These are phyloP conservation scores for Sarcophaga subvicina DNA, from an alignment of 2,888 invertebrate species.

Conservation along the genomic window DNA sequence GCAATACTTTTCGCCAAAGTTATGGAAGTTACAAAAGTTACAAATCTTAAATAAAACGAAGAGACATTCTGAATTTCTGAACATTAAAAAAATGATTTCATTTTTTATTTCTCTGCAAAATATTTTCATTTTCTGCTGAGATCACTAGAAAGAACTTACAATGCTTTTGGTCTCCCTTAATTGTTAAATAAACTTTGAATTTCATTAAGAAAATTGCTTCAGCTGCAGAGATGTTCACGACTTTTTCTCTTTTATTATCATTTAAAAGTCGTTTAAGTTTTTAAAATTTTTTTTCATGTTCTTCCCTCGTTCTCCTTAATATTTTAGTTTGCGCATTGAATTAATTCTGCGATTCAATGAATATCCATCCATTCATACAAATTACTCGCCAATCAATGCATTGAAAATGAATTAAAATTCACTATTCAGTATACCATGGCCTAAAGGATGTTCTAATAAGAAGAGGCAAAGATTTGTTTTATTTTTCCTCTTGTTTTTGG, in stretches of 20 bases:
- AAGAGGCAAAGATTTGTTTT: slow-evolving; percentile 2
- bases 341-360: too few species aligned
- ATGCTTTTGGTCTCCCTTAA: slow-evolving; percentile 25
- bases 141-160: background rate
- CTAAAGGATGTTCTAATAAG: background rate
- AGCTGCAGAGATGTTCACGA: background rate
- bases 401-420: slow-evolving; percentile 2
- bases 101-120: too few species aligned
- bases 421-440: background rate
- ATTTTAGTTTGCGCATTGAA: too few species aligned
- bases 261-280: background rate
- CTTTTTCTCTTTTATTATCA: too few species aligned
- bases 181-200: slow-evolving; percentile 29
- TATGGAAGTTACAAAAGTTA: too few species aligned
- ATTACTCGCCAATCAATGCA: background rate
- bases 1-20: too few species aligned
- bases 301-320: too few species aligned
- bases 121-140: background rate
- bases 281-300: too few species aligned
- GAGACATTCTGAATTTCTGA: too few species aligned
- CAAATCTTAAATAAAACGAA: too few species aligned
- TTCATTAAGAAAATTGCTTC: slow-evolving; percentile 54
- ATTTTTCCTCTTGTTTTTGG: too few species aligned
- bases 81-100: too few species aligned
- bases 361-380: background rate